phyloP scores from a whole-genome alignment of 2,888 invertebrate genomes.

The Cephus pulcher region DNA sequence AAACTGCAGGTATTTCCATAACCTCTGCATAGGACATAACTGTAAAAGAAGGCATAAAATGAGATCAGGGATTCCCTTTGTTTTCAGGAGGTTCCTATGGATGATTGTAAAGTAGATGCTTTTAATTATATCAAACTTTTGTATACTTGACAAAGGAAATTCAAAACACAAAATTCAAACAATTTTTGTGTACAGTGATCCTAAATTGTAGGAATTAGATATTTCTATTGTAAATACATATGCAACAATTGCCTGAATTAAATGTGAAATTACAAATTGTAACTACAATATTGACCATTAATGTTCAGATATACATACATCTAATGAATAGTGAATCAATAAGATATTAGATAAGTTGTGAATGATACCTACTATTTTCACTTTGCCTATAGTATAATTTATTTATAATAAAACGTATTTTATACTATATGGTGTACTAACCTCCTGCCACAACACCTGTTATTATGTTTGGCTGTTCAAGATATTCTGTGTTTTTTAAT shows the following conservation, averaged over 20 bases:
- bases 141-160: not conserved
- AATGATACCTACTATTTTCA: not conserved
- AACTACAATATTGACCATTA: not conserved
- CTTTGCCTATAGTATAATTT: not conserved
- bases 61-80: not conserved
- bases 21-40: slow-evolving; percentile 57
- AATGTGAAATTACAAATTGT: not conserved
- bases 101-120: not conserved
- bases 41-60: slow-evolving; percentile 33
- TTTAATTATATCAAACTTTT: not conserved
- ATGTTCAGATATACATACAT: not conserved
- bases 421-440: slow-evolving; percentile 29
- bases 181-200: not conserved
- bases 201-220: not conserved
- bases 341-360: not conserved
- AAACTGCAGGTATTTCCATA: slow-evolving; percentile 42
- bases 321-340: not conserved
- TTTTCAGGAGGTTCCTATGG: not conserved
- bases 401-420: not conserved
- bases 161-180: not conserved
- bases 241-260: not conserved
- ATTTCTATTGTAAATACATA: not conserved
- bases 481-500: slow-evolving; percentile 28
- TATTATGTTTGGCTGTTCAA: slow-evolving; percentile 59
- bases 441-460: slow-evolving; percentile 60